Evolutionary conservation across 2,113 vertebrate species (phyloP), one percentile per base, ranked within the genome.

Genomic region (Triplophysa dalaica): DNA sequence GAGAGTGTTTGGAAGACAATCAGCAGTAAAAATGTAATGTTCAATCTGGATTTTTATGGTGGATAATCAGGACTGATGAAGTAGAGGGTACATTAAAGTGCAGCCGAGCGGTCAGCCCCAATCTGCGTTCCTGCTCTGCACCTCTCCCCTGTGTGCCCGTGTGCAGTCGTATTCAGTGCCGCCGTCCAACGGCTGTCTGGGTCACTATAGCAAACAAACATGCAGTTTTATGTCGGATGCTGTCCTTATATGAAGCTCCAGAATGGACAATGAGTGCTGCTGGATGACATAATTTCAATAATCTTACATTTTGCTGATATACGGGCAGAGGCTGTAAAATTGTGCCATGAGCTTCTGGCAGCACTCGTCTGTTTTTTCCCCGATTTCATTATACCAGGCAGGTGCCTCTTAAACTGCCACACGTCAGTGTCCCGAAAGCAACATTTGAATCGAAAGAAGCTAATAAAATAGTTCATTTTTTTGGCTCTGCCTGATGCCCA

Each of bases 41-140:
- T 79, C 56, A 79, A 74, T 76, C 72, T 77, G 72, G 66, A 68
- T 61, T 74, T 81, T 81, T 75, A 66, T 75, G 63, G 70, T 75
- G 54, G 83, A 60, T 82, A 76, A 84, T 84, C 80, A 72, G 76
- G 70, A 79, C 70, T 82, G 80, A 76, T 72, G 74, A 69, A 77
- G 80, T 74, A 73, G 73, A 79, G 72, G 76, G 61, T 74, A 60
- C 80, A 76, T 78, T 77, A 77, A 77, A 82, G 80, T 66, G 80
- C 77, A 82, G 60, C 78, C 77, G 80, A 82, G 80, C 83, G 77
- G 70, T 85, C 83, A 85, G 83, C 83, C 83, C 67, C 83, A 85
- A 85, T 82, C 83, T 85, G 83, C 65, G 50, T 67, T 75, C 52
- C 26, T 21, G 48, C 69, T 77, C 67, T 60, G 21, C 54, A 63